These are phyloP conservation scores for Cranoglanis bouderius DNA, from an alignment of 2,113 vertebrate species.

Conservation along the genomic window DNA sequence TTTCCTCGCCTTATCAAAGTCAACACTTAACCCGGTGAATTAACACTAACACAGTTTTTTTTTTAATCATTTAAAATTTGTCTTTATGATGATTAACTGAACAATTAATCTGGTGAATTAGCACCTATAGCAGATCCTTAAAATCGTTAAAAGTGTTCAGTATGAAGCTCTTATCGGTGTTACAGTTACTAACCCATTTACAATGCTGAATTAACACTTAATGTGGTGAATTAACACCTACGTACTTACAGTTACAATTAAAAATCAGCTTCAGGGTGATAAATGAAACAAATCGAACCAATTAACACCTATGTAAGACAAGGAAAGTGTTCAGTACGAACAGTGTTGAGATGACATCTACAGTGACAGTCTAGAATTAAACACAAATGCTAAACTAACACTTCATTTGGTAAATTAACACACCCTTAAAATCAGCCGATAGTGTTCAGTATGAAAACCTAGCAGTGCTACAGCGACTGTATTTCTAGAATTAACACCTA, in stretches of 20 bases:
- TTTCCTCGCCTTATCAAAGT: neutral
- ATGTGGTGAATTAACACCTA: neutral
- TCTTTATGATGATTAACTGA: neutral
- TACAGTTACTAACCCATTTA: neutral
- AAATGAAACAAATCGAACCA: too few species aligned
- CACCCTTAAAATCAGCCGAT: neutral
- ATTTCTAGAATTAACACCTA: neutral
- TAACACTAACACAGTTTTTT: neutral
- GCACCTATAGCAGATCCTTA: neutral
- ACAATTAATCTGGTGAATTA: too few species aligned
- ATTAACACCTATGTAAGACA: neutral
- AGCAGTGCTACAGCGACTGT: neutral
- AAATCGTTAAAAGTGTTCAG: too few species aligned
- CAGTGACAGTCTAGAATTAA: neutral
- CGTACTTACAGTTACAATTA: neutral
- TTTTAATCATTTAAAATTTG: too few species aligned
- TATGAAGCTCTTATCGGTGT: too few species aligned
- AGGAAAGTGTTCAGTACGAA: neutral
- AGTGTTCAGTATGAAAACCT: neutral
- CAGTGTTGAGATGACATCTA: neutral
- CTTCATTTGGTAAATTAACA: neutral
- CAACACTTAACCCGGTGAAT: neutral
- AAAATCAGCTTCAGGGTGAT: neutral
- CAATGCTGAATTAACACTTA: neutral
- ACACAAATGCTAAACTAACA: neutral